Evolutionary conservation across 1,140 invertebrate genomes (phyloP).

Genomic region (Polypedilum vanderplanki): DNA sequence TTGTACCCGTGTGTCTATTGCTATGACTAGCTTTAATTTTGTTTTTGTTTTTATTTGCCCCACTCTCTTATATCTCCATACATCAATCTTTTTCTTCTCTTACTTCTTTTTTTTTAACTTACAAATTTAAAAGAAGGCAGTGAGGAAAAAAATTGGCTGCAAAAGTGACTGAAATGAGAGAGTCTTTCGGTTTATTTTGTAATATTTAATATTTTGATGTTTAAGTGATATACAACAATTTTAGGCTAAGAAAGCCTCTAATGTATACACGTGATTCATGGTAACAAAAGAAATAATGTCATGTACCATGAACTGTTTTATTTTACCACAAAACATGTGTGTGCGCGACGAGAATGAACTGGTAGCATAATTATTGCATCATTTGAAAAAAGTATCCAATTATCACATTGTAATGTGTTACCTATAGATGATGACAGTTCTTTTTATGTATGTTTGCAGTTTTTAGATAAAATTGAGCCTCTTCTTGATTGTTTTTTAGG

Average conservation of each 20-base stretch:
- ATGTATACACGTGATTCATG: neutral
- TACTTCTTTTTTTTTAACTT: neutral
- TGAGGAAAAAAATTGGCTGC: neutral
- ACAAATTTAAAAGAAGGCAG: neutral
- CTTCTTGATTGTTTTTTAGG: too few species aligned
- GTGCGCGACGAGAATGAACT: too few species aligned
- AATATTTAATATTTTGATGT: constrained; percentile 20
- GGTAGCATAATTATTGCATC: too few species aligned
- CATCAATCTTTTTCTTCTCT: neutral
- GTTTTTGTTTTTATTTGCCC: neutral
- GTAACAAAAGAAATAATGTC: constrained; percentile 1
- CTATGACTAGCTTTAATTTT: too few species aligned
- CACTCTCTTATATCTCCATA: neutral
- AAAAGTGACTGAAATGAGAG: neutral
- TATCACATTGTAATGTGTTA: too few species aligned
- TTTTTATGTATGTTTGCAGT: too few species aligned
- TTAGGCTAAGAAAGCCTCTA: neutral
- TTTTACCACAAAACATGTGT: neutral
- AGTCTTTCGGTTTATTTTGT: neutral
- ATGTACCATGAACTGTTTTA: neutral
- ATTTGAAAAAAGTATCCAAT: too few species aligned
- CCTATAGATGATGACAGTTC: too few species aligned
- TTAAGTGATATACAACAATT: neutral
- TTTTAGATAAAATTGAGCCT: too few species aligned
- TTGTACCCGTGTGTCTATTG: neutral